Percentiles rank a stretch among this genome's conserved stretches.
phyloP scores from a whole-genome alignment of 2,113 vertebrate genomes.

The Aramus guarauna region DNA sequence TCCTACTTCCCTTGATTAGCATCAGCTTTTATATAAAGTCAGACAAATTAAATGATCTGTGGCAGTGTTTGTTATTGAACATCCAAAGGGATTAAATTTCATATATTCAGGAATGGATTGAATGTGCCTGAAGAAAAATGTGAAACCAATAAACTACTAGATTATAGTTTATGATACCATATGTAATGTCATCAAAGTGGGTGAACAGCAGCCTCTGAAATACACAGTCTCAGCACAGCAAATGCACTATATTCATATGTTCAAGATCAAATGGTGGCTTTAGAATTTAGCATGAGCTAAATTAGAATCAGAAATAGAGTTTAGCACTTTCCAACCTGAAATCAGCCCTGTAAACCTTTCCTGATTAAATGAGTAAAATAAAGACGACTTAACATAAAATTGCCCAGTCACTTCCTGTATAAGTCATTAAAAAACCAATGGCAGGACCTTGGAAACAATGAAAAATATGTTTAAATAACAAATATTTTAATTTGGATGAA shows the following conservation, averaged over 20 bases:
- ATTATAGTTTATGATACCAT: slow-evolving; percentile 2
- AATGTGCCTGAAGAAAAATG: slow-evolving; percentile 10
- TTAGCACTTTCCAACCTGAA: background rate
- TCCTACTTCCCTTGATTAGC: background rate
- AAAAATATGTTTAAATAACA: background rate
- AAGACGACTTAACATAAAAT: background rate
- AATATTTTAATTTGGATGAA: background rate
- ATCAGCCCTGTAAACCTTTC: background rate
- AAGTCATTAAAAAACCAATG: background rate
- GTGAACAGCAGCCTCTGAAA: background rate
- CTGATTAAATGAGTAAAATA: background rate
- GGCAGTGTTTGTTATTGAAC: slow-evolving; percentile 2
- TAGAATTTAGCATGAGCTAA: background rate
- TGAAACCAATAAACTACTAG: slow-evolving; percentile 5
- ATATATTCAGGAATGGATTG: background rate
- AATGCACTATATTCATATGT: background rate
- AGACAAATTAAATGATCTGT: slow-evolving; percentile 48
- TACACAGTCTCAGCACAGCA: background rate
- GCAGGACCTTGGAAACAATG: background rate
- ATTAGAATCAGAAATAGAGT: background rate
- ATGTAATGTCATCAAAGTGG: slow-evolving; percentile 1
- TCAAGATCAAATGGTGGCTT: background rate
- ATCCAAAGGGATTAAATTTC: slow-evolving; percentile 37
- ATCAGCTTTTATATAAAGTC: background rate
- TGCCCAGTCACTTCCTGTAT: background rate